Base-by-base conservation (phyloP, 2,888 invertebrate genomes). In the Caenorhabditis japonica region DNA sequence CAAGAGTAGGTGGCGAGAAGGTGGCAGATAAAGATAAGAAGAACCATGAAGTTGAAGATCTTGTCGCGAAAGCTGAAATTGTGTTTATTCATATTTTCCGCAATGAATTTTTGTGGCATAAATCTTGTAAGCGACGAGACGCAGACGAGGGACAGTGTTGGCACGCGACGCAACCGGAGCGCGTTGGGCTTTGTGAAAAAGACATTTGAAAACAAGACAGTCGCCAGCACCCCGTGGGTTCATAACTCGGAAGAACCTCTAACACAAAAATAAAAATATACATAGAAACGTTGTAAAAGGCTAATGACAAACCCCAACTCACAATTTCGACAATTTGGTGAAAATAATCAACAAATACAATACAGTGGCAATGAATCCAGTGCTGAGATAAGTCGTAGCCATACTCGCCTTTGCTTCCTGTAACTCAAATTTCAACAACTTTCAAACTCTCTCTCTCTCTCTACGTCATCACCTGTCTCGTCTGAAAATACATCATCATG, bases 401-500 rank as follows among this genome's bases (percentile, higher is more conserved):
- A 73, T 73, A 25, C 49, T 66, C 19, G 66, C 66, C 15, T 66
- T 66, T 19, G 73, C 60, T 66, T 73, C 55, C 43, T 70, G 27
- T 33, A 59, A 43, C 10, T 7, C 25, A 23, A n/a, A 38, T 36
- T 34, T 27, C 30, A 52, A 23, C 52, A 17, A 33, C 21, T 4
- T 38, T 39, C 38, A 38, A 4, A 25, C 5, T 25, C 39, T 13
- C 23, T 21, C n/a, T 10, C 4, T 19, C 23, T 17, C 13, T 17
- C 5, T 4, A 8, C 25, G 13, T 23, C n/a, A 13, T 12, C 12
- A 61, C 61, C 61, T 64, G 60, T 43, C 66, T 53, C n/a, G 73
- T 51, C 25, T 66, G 66, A n/a, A 51, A 56, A 36, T 61, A 73
- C 66, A 73, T 66, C 60, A 73, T 60, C 73, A 73, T 73, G 0